Evolutionary conservation across 1,140 invertebrate genomes (phyloP).

Genomic region (Hyles vespertilio): DNA sequence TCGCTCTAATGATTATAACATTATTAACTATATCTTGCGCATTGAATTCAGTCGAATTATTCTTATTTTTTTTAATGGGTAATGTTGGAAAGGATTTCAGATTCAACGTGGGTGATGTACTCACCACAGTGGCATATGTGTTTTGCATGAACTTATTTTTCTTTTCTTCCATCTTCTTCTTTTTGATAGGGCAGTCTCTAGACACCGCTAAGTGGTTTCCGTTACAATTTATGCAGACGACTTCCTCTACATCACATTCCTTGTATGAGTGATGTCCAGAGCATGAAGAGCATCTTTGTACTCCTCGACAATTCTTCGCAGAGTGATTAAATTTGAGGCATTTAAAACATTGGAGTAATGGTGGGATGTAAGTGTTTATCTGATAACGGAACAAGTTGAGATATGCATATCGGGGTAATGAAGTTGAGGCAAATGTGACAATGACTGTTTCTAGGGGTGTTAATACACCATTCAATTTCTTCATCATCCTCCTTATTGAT

Average conservation of each 20-base stretch:
- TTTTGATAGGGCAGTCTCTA: background rate
- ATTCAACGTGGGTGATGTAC: background rate
- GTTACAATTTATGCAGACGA: background rate
- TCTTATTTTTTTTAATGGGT: background rate
- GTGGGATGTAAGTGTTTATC: slow-evolving; percentile 16
- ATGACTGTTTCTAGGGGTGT: slow-evolving; percentile 10
- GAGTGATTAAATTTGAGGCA: slow-evolving; percentile 24
- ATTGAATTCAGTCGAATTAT: background rate
- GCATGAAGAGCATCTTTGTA: background rate
- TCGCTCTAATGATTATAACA: background rate
- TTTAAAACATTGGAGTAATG: slow-evolving; percentile 20
- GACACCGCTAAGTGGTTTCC: background rate
- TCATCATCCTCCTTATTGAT: slow-evolving; percentile 18
- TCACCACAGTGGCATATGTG: background rate
- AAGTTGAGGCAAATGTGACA: slow-evolving; percentile 11
- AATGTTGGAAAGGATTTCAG: background rate
- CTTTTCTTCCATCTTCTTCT: background rate
- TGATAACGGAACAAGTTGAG: slow-evolving; percentile 14
- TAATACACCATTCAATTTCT: slow-evolving; percentile 8
- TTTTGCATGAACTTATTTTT: background rate
- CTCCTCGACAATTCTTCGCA: slow-evolving; percentile 10
- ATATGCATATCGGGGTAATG: slow-evolving; percentile 13
- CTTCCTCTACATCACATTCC: background rate
- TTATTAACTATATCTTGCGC: background rate
- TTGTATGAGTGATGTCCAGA: slow-evolving; percentile 1